Evolutionary conservation across 2,888 invertebrate genomes (phyloP).

Genomic region (Tipula confusa): DNA sequence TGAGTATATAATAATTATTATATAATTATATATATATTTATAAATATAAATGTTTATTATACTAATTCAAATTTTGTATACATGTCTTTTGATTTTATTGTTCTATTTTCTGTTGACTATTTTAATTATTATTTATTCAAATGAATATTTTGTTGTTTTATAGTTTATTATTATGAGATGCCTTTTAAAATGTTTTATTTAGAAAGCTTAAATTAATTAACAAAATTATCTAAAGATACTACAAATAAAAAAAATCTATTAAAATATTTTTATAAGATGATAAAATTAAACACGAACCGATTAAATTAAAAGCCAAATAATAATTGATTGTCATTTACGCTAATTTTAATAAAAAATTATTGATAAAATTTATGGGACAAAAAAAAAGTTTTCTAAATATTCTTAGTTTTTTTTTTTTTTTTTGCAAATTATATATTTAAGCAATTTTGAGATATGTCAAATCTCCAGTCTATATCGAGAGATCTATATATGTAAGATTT

Average conservation of each 20-base stretch:
- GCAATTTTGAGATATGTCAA: slow-evolving; percentile 20
- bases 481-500: background rate
- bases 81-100: background rate
- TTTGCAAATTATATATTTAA: background rate
- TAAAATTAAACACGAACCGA: background rate
- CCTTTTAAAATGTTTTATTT: background rate
- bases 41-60: too few species aligned
- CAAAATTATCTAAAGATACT: background rate
- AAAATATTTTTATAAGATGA: background rate
- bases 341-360: background rate
- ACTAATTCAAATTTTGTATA: slow-evolving; percentile 30
- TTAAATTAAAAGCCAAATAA: background rate
- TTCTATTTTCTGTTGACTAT: background rate
- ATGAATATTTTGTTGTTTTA: background rate
- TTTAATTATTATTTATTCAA: background rate
- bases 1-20: slow-evolving; percentile 27
- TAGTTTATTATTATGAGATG: background rate
- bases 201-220: slow-evolving; percentile 20
- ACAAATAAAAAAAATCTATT: background rate
- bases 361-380: background rate
- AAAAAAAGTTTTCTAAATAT: too few species aligned
- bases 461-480: background rate
- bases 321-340: slow-evolving; percentile 20
- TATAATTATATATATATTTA: background rate
- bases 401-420: too few species aligned